Conservation (phyloP, 2,797 vertebrate species). For the Amblyraja radiata region DNA sequence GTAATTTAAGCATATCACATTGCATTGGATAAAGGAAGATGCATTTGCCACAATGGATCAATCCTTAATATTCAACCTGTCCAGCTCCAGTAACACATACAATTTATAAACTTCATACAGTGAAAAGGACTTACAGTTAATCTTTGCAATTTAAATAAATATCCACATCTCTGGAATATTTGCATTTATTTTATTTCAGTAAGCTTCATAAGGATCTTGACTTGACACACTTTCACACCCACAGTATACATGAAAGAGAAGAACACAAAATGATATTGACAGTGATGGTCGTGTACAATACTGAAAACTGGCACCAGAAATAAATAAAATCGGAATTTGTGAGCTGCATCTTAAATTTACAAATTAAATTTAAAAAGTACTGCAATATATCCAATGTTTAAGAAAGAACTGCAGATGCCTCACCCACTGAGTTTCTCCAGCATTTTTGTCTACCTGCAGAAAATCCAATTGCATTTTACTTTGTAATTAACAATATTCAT, state of each 20-base stretch:
- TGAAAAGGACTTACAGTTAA: not conserved
- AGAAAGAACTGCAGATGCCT: too few relatives aligned
- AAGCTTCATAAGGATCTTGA: not conserved
- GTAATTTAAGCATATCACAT: not conserved
- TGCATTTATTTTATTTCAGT: slow-evolving; percentile 13
- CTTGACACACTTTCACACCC: not conserved
- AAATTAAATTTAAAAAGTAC: not conserved
- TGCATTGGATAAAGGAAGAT: not conserved
- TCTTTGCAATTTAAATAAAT: slow-evolving; percentile 2
- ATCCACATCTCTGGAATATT: slow-evolving; percentile 9
- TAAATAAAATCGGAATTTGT: not conserved
- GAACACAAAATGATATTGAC: slow-evolving; percentile 3
- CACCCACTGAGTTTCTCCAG: too few relatives aligned
- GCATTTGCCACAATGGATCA: not conserved
- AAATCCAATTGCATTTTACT: not conserved
- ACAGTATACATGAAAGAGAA: not conserved
- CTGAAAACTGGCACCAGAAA: not conserved
- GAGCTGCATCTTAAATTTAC: not conserved
- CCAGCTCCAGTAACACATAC: not conserved
- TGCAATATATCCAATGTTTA: too few relatives aligned
- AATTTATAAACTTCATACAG: not conserved
- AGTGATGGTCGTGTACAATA: not conserved
- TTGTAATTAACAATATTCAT: not conserved
- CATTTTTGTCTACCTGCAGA: too few relatives aligned
- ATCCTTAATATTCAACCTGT: slow-evolving; percentile 6